Conservation (phyloP, 2,113 vertebrate genomes). For the Sylvicapra grimmia region DNA sequence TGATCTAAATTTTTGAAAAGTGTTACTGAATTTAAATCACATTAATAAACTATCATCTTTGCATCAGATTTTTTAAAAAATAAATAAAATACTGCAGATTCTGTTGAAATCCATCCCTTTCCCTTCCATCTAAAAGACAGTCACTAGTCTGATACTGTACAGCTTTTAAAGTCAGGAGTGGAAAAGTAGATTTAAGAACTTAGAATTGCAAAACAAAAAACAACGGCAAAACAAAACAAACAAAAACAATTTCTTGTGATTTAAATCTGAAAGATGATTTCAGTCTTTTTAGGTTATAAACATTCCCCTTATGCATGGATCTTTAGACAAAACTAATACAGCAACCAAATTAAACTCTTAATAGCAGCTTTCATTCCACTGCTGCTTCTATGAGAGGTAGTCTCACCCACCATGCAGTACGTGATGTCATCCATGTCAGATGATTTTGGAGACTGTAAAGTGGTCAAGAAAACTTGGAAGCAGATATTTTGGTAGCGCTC, state of each 20-base stretch:
- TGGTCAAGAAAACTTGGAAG: slow-evolving; percentile 87
- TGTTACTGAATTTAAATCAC: slow-evolving; percentile 25
- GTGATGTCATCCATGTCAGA: slow-evolving; percentile 87
- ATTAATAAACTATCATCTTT: neutral
- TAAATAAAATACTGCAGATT: neutral
- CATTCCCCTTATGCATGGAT: neutral
- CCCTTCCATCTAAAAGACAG: neutral
- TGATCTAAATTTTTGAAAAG: neutral
- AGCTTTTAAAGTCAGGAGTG: slow-evolving; percentile 3
- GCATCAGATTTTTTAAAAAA: neutral
- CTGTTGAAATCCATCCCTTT: neutral
- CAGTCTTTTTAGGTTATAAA: neutral
- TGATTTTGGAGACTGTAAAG: slow-evolving; percentile 86
- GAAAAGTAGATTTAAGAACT: neutral
- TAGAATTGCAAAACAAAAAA: neutral
- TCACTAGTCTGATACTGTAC: neutral
- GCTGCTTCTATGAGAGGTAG: neutral
- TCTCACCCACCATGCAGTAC: slow-evolving; percentile 87
- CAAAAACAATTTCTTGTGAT: neutral
- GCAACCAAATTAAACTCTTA: neutral
- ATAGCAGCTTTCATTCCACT: neutral
- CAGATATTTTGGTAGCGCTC: slow-evolving; percentile 87
- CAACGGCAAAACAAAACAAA: neutral
- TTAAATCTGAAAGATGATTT: neutral
- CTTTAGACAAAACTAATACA: neutral